A percentile compares a stretch with the other conserved stretches of the same genome.
phyloP scores from a whole-genome alignment of 2,113 vertebrate species.

The Dromaius novaehollandiae region DNA sequence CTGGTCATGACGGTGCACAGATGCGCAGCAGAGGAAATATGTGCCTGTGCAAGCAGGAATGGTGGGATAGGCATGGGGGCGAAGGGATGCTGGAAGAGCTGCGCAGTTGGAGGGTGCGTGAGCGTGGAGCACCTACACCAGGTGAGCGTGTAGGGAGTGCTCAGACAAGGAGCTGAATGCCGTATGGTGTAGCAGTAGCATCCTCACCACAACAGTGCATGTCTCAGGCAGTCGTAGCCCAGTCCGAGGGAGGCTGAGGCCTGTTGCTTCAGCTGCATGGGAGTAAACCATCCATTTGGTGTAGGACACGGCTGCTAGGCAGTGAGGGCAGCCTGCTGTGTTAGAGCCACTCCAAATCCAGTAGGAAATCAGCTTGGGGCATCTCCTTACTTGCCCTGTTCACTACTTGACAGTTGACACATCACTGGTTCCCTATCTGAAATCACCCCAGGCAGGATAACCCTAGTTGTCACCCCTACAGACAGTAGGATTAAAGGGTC shows the following conservation, averaged over 20 bases:
- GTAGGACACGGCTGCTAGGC: not conserved
- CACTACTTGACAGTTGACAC: not conserved
- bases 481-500: not conserved
- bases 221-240: not conserved
- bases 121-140: not conserved
- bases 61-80: rapidly evolving
- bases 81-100: not conserved
- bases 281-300: not conserved
- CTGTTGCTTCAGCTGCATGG: not conserved
- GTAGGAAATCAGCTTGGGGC: conserved; percentile 7
- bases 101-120: not conserved
- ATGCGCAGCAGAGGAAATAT: not conserved
- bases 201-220: not conserved
- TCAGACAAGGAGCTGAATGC: not conserved
- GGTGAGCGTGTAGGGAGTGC: not conserved
- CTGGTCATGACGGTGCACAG: rapidly evolving
- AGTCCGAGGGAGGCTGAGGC: not conserved
- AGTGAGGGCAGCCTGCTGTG: not conserved
- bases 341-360: not conserved
- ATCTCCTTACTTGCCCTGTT: not conserved
- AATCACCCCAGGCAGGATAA: not conserved
- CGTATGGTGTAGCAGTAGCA: not conserved
- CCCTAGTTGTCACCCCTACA: not conserved
- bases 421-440: not conserved
- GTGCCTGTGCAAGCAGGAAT: rapidly evolving